phyloP scores from a whole-genome alignment of 2,113 vertebrate genomes.

The Chloropsis cyanopogon region DNA sequence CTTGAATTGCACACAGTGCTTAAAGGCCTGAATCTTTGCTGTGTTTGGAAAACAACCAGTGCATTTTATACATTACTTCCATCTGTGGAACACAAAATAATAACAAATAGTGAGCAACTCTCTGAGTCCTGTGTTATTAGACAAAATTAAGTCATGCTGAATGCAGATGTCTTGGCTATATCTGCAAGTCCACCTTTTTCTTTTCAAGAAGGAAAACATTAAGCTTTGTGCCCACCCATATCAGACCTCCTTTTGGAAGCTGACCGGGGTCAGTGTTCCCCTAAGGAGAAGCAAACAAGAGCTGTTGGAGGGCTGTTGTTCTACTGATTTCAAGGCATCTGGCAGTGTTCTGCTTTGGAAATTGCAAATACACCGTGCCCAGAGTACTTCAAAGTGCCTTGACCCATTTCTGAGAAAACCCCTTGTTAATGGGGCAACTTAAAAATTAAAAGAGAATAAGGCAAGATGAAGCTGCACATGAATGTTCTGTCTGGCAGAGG shows the following conservation, averaged over 20 bases:
- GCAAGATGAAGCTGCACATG: not conserved
- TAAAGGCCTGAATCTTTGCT: not conserved
- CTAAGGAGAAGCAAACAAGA: not conserved
- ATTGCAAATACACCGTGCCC: not conserved
- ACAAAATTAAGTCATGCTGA: not conserved
- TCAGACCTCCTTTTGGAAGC: not conserved
- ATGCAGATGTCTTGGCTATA: constrained; percentile 23
- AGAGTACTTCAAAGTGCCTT: not conserved
- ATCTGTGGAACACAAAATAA: constrained; percentile 21
- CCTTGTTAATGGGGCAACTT: not conserved
- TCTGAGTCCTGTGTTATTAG: not conserved
- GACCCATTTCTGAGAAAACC: not conserved
- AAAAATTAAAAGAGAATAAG: not conserved
- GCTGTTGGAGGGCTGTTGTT: not conserved
- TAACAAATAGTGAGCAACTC: not conserved
- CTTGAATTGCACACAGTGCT: not conserved
- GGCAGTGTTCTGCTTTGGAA: not conserved
- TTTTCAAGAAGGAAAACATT: not conserved
- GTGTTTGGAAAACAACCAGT: constrained; percentile 1
- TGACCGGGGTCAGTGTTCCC: not conserved
- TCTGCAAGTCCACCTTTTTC: not conserved
- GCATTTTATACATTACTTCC: not conserved
- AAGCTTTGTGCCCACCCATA: not conserved
- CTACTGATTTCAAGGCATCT: not conserved
- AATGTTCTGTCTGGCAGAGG: not conserved